phyloP scores from a whole-genome alignment of 2,113 vertebrate species.

The Atherinomorus stipes region DNA sequence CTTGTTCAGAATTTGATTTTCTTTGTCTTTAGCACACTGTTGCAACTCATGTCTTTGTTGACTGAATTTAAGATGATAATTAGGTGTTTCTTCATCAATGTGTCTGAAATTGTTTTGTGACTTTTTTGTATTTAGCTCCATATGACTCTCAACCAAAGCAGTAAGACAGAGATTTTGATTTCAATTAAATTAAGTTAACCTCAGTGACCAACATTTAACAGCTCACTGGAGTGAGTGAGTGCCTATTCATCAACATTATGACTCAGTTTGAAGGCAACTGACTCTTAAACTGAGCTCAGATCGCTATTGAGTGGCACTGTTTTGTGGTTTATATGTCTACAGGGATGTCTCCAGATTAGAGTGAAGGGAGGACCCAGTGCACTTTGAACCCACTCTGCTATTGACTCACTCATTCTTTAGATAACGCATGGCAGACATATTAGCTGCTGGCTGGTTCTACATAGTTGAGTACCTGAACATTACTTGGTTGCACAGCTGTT shows the following conservation, averaged over 20 bases:
- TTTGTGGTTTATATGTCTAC: constrained; percentile 3
- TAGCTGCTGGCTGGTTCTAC: constrained; percentile 60
- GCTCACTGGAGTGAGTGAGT: not conserved
- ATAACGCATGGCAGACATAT: constrained; percentile 73
- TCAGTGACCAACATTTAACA: constrained; percentile 19
- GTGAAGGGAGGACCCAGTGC: constrained; percentile 59
- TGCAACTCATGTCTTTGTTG: constrained; percentile 15
- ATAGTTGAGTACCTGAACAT: constrained; percentile 76
- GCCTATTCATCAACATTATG: not conserved
- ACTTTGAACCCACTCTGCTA: constrained; percentile 73
- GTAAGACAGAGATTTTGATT: constrained; percentile 13
- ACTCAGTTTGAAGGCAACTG: not conserved
- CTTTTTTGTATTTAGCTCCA: constrained; percentile 43
- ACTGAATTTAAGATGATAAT: constrained; percentile 37
- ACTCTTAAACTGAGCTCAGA: constrained; percentile 1
- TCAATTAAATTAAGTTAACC: constrained; percentile 42
- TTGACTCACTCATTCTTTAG: constrained; percentile 75
- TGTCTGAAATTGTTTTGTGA: constrained; percentile 51
- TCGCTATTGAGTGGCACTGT: constrained; percentile 29
- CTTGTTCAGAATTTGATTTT: constrained; percentile 3
- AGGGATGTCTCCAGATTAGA: constrained; percentile 54
- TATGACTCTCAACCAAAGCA: constrained; percentile 30
- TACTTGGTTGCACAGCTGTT: constrained; percentile 75
- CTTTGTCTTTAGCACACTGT: not conserved
- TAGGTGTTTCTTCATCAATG: constrained; percentile 36